Percentiles rank a stretch among this genome's conserved stretches.
phyloP scores from a whole-genome alignment of 35 echinoderm and acorn worm genomes.

The Patiria miniata region DNA sequence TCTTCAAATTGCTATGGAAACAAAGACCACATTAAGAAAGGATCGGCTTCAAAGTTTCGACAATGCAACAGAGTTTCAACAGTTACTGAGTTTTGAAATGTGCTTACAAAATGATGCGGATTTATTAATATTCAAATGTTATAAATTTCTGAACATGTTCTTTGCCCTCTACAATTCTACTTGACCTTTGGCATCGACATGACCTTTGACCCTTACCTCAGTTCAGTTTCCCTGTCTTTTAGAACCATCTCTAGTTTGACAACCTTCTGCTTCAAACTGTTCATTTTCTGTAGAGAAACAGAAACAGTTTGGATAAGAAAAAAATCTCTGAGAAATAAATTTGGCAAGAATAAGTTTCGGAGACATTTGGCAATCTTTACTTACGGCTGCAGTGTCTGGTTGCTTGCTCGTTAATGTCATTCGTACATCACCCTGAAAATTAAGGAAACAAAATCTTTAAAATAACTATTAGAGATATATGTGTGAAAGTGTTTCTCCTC shows the following conservation, averaged over 20 bases:
- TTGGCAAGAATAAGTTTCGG: background rate
- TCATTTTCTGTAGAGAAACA: conserved; percentile 71
- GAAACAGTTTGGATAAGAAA: background rate
- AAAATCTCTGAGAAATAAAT: background rate
- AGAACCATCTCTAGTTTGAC: conserved; percentile 87
- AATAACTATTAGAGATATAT: too few species aligned
- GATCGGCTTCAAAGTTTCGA: background rate
- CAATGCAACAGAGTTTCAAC: too few species aligned
- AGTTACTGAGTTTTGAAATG: too few species aligned
- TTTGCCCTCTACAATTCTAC: too few species aligned
- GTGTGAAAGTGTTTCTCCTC: too few species aligned
- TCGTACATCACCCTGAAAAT: conserved; percentile 76
- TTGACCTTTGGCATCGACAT: too few species aligned
- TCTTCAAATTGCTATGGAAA: conserved; percentile 85
- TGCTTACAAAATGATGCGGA: too few species aligned
- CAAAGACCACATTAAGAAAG: background rate
- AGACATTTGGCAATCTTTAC: conserved; percentile 4
- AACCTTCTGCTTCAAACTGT: conserved; percentile 92
- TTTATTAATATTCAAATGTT: too few species aligned
- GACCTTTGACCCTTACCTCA: conserved; percentile 67
- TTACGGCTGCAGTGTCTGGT: conserved; percentile 92
- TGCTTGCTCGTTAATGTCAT: conserved; percentile 75
- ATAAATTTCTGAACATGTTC: too few species aligned
- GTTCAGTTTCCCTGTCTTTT: conserved; percentile 84
- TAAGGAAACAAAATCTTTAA: conserved; percentile 37